phyloP scores from a whole-genome alignment of 2,888 invertebrate genomes.

The Carabus problematicus region DNA sequence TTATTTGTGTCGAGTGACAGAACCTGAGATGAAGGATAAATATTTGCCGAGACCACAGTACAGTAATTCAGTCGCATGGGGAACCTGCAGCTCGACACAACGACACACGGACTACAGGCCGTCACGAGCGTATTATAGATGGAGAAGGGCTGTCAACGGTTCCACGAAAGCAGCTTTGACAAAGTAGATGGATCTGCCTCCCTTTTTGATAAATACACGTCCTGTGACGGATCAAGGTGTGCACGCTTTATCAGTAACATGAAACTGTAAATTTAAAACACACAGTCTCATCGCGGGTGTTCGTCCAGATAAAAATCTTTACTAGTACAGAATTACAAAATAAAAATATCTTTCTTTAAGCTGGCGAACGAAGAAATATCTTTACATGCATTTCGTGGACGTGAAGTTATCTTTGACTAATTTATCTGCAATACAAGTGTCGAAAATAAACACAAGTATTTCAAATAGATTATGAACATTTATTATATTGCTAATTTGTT shows the following conservation, averaged over 20 bases:
- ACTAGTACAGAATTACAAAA: no score
- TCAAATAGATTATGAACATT: no score
- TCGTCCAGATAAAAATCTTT: no score
- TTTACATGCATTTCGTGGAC: no score
- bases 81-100: neutral
- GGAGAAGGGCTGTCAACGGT: neutral
- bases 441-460: no score
- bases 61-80: conserved; percentile 24
- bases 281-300: no score
- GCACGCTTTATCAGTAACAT: neutral
- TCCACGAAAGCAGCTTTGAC: neutral
- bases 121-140: neutral
- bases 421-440: no score
- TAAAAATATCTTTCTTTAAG: no score
- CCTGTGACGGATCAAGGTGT: conserved; percentile 27
- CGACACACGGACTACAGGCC: neutral
- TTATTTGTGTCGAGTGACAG: conserved; percentile 38
- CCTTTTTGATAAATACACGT: conserved; percentile 1
- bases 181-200: neutral
- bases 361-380: no score
- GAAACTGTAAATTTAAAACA: no score
- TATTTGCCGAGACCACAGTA: conserved; percentile 29
- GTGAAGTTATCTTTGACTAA: no score
- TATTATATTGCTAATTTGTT: no score
- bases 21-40: conserved; percentile 37